phyloP scores from a whole-genome alignment of 2,797 vertebrate species.

The Chromis chromis region DNA sequence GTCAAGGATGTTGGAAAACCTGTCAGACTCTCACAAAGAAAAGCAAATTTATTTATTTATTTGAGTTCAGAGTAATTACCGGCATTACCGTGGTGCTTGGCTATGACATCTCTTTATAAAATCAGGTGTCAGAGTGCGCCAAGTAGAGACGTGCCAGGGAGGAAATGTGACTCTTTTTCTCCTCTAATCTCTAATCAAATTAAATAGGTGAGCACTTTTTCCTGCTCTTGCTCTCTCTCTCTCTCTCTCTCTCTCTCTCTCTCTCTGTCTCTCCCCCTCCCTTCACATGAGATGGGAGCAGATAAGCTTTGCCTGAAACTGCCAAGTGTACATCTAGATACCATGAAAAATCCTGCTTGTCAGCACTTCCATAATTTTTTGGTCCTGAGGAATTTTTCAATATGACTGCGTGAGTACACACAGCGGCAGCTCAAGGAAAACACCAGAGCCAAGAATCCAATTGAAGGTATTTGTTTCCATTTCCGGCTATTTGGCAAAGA shows the following conservation, averaged over 20 bases:
- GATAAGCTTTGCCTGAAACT: slow-evolving; percentile 70
- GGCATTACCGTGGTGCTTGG: slow-evolving; percentile 78
- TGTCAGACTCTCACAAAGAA: slow-evolving; percentile 86
- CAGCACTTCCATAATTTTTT: slow-evolving; percentile 66
- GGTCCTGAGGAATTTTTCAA: slow-evolving; percentile 72
- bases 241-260: slow-evolving; percentile 12
- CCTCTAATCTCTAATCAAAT: slow-evolving; percentile 85
- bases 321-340: slow-evolving; percentile 68
- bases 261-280: slow-evolving; percentile 20
- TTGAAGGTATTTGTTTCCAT: slow-evolving; percentile 83
- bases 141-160: slow-evolving; percentile 80
- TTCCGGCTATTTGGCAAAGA: slow-evolving; percentile 83
- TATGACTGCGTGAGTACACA: slow-evolving; percentile 59
- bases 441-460: slow-evolving; percentile 71
- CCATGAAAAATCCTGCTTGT: slow-evolving; percentile 68
- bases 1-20: slow-evolving; percentile 84
- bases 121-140: slow-evolving; percentile 82
- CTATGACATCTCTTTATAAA: slow-evolving; percentile 86
- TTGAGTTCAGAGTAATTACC: slow-evolving; percentile 89
- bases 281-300: slow-evolving; percentile 60
- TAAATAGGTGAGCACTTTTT: slow-evolving; percentile 80
- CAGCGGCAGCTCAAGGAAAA: slow-evolving; percentile 59
- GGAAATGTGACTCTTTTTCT: slow-evolving; percentile 79
- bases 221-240: slow-evolving; percentile 26
- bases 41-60: slow-evolving; percentile 87